A percentile compares a stretch with the other conserved stretches of the same genome.
These are phyloP conservation scores for Sebastes taczanowskii DNA, from an alignment of 2,797 vertebrate species.

Conservation along the genomic window DNA sequence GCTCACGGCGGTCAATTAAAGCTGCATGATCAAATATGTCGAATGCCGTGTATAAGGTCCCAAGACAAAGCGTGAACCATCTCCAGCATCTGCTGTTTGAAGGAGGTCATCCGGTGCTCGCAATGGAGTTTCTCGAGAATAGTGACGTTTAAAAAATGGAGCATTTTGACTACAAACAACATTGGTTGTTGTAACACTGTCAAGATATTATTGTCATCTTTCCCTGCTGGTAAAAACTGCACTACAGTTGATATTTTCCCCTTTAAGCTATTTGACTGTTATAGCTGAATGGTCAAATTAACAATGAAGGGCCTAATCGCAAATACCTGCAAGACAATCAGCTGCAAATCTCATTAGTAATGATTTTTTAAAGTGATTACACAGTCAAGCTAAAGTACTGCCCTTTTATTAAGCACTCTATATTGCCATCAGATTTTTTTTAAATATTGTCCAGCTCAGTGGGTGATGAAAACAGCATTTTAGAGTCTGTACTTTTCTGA, in stretches of 20 bases:
- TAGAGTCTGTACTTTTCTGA: background rate
- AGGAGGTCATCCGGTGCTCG: conserved; percentile 30
- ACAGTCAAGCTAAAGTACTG: background rate
- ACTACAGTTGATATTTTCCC: background rate
- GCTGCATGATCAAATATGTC: conserved; percentile 71
- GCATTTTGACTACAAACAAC: background rate
- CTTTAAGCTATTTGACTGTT: background rate
- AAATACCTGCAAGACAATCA: background rate
- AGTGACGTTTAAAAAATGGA: background rate
- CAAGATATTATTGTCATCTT: background rate
- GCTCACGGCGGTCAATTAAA: conserved; percentile 70
- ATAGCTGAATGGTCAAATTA: background rate
- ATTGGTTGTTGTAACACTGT: background rate
- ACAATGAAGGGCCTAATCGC: background rate
- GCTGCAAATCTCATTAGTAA: background rate
- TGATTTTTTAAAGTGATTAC: background rate
- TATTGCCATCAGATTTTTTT: background rate
- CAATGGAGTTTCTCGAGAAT: background rate
- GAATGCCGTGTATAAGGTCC: conserved; percentile 50
- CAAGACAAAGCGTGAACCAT: conserved; percentile 48
- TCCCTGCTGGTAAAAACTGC: background rate
- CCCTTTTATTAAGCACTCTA: background rate
- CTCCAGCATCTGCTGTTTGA: conserved; percentile 43
- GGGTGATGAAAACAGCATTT: background rate
- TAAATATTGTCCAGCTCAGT: background rate